Evolutionary conservation across 2,888 invertebrate genomes (phyloP), one percentile per base, ranked within the genome.

Genomic region (Antheraea assamensis): DNA sequence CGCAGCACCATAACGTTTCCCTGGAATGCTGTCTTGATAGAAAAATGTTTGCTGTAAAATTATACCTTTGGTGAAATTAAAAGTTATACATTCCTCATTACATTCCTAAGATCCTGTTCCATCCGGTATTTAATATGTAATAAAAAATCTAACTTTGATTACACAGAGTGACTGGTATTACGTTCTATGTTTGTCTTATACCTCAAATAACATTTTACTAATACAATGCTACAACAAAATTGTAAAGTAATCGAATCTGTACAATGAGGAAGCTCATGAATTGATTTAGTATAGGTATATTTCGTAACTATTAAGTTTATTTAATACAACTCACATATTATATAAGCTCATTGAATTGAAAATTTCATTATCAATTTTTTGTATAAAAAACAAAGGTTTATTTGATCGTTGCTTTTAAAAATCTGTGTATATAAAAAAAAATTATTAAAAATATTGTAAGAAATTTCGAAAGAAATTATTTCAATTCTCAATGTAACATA

Each of bases 241-340:
- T 61, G 74, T 75, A 75, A 75, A 75, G 58, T 71, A 77, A 75
- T 72, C 49, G 74, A 71, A 66, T 72, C 61, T 74, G 73, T 70
- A 72, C 72, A 72, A 42, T 10, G 74, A 31, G 76, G 75, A 77
- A 76, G 77, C 76, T 77, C 75, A 27, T 68, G 61, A 74, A 73
- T 72, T 68, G 30, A 72, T 70, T 64, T 61, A 49, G n/a, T 73
- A 71, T 10, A 49, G 21, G 47, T 47, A 10, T 47, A 8, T 47
- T 47, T 47, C n/a, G n/a, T 47, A 15, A 8, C 15, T 7, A 8
- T 47, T 15, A 47, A 52, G 4, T 52, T 52, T 52, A 15, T 17
- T 52, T 52, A 4, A 21, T 52, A 19, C 1, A 52, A 52, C 52
- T 52, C 8, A 52, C 21, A 21, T 21, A 52, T 52, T 52, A 21